Conservation (phyloP, 2,113 vertebrate species). For the Chascanopsetta lugubris region DNA sequence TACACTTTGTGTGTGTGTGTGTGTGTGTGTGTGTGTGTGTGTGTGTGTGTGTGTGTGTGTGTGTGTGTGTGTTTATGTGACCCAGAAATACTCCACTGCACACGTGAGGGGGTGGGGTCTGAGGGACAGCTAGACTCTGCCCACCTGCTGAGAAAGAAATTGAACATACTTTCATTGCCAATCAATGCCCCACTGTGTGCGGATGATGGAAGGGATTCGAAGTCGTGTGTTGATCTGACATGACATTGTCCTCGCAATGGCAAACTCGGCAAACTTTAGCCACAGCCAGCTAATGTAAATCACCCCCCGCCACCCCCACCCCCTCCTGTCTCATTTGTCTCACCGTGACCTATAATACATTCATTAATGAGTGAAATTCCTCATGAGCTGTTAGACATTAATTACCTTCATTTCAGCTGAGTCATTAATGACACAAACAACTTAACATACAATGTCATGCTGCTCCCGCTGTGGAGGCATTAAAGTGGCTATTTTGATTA, state of each 20-base stretch:
- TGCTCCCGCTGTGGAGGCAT: not conserved
- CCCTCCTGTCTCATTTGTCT: constrained; percentile 29
- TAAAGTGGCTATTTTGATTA: not conserved
- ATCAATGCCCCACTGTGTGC: constrained; percentile 63
- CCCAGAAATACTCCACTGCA: constrained; percentile 51
- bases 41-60: not conserved
- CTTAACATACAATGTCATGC: not conserved
- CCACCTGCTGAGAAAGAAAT: constrained; percentile 63
- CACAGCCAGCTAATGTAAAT: constrained; percentile 32
- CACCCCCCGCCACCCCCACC: too few species aligned
- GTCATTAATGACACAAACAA: not conserved
- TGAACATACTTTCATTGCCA: constrained; percentile 61
- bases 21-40: not conserved
- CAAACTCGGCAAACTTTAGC: constrained; percentile 37
- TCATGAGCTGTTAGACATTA: constrained; percentile 12
- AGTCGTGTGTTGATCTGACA: constrained; percentile 52
- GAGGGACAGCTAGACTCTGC: constrained; percentile 51
- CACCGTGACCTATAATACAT: constrained; percentile 16
- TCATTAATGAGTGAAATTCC: constrained; percentile 15
- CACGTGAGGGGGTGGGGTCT: constrained; percentile 17
- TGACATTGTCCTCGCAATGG: constrained; percentile 52
- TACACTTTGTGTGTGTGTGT: not conserved
- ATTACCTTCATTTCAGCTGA: not conserved
- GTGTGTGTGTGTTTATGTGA: not conserved
- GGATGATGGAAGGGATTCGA: constrained; percentile 53